These are phyloP conservation scores for Ips nitidus DNA, from an alignment of 1,140 invertebrate species.

Conservation along the genomic window DNA sequence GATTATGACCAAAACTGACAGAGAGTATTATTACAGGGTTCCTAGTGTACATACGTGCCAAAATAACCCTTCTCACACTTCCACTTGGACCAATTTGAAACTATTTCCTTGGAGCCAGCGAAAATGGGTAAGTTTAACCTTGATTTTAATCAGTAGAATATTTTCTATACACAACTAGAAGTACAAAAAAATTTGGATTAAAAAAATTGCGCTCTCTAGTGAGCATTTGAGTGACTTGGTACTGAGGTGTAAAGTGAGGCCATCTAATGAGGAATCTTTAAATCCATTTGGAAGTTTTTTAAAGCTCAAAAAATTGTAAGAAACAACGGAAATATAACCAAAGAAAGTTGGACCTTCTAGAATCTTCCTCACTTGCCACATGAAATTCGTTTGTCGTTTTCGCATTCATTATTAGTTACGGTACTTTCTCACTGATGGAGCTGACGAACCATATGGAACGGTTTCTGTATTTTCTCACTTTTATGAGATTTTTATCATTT, in stretches of 20 bases:
- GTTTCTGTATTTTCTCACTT: not conserved
- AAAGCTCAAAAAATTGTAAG: too few species aligned
- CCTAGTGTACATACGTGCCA: constrained; percentile 15
- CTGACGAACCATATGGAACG: not conserved
- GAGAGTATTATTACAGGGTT: constrained; percentile 27
- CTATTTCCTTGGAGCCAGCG: not conserved
- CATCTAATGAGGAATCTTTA: constrained; percentile 17
- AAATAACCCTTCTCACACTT: constrained; percentile 5
- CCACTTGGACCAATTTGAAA: constrained; percentile 10
- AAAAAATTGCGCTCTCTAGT: constrained; percentile 26
- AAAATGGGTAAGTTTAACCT: constrained; percentile 25
- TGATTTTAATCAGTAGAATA: not conserved
- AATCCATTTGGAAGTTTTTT: not conserved
- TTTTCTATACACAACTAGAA: not conserved
- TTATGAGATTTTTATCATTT: too few species aligned
- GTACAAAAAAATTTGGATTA: constrained; percentile 4
- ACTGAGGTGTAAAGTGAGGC: not conserved
- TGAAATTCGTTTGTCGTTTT: constrained; percentile 1
- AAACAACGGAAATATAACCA: not conserved
- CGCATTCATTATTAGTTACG: not conserved
- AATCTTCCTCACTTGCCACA: constrained; percentile 21
- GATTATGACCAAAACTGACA: constrained; percentile 32
- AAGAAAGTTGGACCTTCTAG: constrained; percentile 20
- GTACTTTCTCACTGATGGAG: not conserved
- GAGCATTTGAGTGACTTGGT: constrained; percentile 2